A percentile compares a stretch with the other conserved stretches of the same genome.
phyloP scores from a whole-genome alignment of 2,888 invertebrate genomes.

The Aradus depressus region DNA sequence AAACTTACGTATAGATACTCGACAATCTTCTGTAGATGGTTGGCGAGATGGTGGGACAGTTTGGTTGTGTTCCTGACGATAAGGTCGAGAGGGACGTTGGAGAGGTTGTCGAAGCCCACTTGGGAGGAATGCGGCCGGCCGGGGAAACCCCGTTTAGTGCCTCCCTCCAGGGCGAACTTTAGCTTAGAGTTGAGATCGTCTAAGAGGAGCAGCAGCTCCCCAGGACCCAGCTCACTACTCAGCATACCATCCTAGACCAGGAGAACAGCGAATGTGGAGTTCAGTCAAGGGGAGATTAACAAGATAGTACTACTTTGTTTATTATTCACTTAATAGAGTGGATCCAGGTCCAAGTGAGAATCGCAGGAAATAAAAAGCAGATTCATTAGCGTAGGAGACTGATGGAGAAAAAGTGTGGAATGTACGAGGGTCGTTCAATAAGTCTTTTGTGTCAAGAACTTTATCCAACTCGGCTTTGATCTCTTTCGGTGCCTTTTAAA shows the following conservation, averaged over 20 bases:
- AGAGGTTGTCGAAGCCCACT: slow-evolving; percentile 29
- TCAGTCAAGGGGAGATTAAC: too few relatives aligned
- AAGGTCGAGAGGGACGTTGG: slow-evolving; percentile 25
- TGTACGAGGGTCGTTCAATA: too few relatives aligned
- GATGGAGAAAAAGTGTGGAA: too few relatives aligned
- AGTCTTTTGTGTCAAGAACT: too few relatives aligned
- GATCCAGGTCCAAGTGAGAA: too few relatives aligned
- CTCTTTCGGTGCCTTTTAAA: too few relatives aligned
- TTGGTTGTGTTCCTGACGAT: slow-evolving; percentile 34
- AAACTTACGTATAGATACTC: slow-evolving; percentile 32
- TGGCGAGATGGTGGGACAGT: slow-evolving; percentile 41
- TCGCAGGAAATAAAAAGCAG: too few relatives aligned
- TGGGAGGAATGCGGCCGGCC: slow-evolving; percentile 3
- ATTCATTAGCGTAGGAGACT: too few relatives aligned
- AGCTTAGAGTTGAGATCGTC: slow-evolving; percentile 50
- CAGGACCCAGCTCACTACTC: slow-evolving; percentile 34
- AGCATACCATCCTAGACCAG: slow-evolving; percentile 30
- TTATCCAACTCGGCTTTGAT: too few relatives aligned
- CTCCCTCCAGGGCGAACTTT: slow-evolving; percentile 36
- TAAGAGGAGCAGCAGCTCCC: slow-evolving; percentile 40
- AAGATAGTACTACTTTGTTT: too few relatives aligned
- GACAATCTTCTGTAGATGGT: slow-evolving; percentile 39
- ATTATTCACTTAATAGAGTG: too few relatives aligned
- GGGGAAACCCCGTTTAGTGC: slow-evolving; percentile 13
- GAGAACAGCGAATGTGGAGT: too few relatives aligned